A percentile compares a stretch with the other conserved stretches of the same genome.
phyloP scores from a whole-genome alignment of 1,140 invertebrate genomes.

The Pinna nobilis region DNA sequence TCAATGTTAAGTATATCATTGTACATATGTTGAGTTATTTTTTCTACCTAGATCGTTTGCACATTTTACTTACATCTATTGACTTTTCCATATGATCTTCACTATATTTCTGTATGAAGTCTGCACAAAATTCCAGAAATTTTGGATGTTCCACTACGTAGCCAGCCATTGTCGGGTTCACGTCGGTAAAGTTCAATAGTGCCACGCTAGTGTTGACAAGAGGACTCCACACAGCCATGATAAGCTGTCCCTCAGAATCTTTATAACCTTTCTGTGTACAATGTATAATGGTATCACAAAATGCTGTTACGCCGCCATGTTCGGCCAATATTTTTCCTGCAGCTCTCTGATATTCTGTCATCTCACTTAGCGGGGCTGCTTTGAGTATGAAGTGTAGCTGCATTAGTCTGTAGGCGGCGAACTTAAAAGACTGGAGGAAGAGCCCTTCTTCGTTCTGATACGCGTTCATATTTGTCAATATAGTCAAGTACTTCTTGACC shows the following conservation, averaged over 20 bases:
- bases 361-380: background rate
- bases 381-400: slow-evolving; percentile 2
- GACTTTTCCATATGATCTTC: background rate
- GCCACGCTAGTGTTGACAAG: slow-evolving; percentile 1
- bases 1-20: too few relatives aligned
- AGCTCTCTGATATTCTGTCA: background rate
- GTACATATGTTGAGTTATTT: too few relatives aligned
- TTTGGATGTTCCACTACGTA: slow-evolving; percentile 13
- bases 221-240: slow-evolving; percentile 5
- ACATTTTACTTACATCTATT: background rate
- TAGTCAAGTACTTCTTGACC: background rate
- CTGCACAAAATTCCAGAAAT: background rate
- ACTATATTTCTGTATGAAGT: background rate
- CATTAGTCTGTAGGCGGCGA: background rate
- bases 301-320: background rate
- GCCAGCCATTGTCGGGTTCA: background rate
- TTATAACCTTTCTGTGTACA: slow-evolving; percentile 13
- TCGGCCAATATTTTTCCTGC: slow-evolving; percentile 4
- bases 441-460: slow-evolving; percentile 1
- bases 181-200: slow-evolving; percentile 25
- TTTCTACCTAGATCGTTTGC: too few relatives aligned
- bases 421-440: slow-evolving; percentile 1
- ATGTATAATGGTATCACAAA: slow-evolving; percentile 12
- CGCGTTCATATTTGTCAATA: slow-evolving; percentile 2
- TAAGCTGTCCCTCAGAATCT: background rate